Evolutionary conservation across 2,113 vertebrate species (phyloP).

Genomic region (Capreolus pygargus): DNA sequence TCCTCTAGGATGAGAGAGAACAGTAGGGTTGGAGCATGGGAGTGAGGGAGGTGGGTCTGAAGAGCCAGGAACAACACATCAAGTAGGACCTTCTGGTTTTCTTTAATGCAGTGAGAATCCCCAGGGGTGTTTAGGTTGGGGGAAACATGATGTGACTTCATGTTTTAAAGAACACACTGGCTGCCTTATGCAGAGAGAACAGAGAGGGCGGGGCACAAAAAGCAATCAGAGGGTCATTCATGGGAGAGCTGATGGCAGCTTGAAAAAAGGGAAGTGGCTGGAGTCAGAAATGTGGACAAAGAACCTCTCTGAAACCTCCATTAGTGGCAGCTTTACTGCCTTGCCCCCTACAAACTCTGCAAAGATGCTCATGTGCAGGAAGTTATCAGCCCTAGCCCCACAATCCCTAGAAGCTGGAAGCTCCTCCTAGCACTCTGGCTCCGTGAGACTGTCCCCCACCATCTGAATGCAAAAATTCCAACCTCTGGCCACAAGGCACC

Average conservation of each 20-base stretch:
- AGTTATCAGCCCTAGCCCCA: not conserved
- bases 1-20: not conserved
- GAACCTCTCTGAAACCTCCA: not conserved
- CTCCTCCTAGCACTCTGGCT: not conserved
- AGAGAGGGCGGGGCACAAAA: not conserved
- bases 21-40: too few relatives aligned
- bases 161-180: not conserved
- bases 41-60: not conserved
- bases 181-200: not conserved
- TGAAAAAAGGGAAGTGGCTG: not conserved
- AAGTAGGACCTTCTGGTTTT: not conserved
- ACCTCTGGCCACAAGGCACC: not conserved
- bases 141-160: too few relatives aligned
- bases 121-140: not conserved
- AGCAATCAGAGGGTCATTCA: not conserved
- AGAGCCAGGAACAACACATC: not conserved
- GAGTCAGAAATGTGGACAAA: not conserved
- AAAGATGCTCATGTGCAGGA: not conserved
- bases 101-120: not conserved
- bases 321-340: not conserved
- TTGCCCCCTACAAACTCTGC: not conserved
- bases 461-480: not conserved
- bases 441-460: not conserved
- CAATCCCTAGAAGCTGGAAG: not conserved
- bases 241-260: not conserved